phyloP scores from a whole-genome alignment of 2,888 invertebrate species.

The Balanococcus diminutus region DNA sequence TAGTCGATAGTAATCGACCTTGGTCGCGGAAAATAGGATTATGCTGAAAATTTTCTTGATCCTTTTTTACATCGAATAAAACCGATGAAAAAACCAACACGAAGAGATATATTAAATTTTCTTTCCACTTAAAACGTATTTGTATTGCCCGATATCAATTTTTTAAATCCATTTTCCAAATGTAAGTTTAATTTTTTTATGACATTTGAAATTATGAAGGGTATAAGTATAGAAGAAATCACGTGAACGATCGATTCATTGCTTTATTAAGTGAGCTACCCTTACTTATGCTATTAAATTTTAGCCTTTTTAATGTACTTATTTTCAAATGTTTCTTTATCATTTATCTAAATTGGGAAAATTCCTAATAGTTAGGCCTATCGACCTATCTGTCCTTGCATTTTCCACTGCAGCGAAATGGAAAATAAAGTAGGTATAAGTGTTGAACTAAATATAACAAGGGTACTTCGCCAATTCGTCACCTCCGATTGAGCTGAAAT shows the following conservation, averaged over 20 bases:
- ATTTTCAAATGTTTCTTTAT: too few species aligned
- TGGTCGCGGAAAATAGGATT: constrained; percentile 43
- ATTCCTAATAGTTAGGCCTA: too few species aligned
- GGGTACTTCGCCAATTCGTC: too few species aligned
- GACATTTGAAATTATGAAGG: not conserved
- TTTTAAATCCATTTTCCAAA: not conserved
- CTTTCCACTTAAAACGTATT: constrained; percentile 7
- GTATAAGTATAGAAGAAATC: constrained; percentile 15
- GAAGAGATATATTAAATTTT: not conserved
- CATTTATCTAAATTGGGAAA: too few species aligned
- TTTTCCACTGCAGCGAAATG: too few species aligned
- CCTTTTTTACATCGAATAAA: not conserved
- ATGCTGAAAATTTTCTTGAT: constrained; percentile 43
- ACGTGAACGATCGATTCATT: not conserved
- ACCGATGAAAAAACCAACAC: not conserved
- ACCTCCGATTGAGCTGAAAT: too few species aligned
- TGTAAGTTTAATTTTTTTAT: not conserved
- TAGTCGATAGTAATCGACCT: constrained; percentile 48
- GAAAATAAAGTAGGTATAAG: too few species aligned
- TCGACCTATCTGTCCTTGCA: too few species aligned
- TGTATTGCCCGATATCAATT: not conserved
- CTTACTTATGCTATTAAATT: too few species aligned
- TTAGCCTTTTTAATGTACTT: too few species aligned
- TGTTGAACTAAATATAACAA: too few species aligned
- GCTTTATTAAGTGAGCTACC: too few species aligned